A percentile compares a stretch with the other conserved stretches of the same genome.
Conservation (phyloP, 1,140 invertebrate species). For the Heliconius hewitsoni region DNA sequence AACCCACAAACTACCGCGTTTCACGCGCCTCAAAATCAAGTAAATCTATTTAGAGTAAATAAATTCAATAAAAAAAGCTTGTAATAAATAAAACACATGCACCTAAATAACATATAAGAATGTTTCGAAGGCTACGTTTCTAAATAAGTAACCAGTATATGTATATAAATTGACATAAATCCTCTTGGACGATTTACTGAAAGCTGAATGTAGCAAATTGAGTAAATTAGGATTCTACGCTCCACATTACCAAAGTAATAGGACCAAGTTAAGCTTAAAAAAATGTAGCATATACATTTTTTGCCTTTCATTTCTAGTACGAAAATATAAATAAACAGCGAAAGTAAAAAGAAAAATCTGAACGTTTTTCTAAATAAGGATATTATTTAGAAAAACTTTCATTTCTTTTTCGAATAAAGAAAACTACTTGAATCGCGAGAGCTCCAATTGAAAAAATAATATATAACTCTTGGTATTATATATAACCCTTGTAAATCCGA, state of each 20-base stretch:
- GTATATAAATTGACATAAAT: neutral
- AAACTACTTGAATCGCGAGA: constrained; percentile 7
- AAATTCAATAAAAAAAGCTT: too few species aligned
- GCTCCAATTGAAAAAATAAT: neutral
- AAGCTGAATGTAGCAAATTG: constrained; percentile 11
- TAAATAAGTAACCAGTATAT: neutral
- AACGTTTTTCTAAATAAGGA: neutral
- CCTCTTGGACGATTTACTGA: neutral
- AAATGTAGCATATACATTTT: neutral
- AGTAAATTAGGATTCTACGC: neutral
- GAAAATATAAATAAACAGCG: neutral
- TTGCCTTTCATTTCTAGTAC: neutral
- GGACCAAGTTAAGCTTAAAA: neutral
- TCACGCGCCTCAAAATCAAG: too few species aligned
- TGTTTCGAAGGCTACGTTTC: neutral
- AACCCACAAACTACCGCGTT: too few species aligned
- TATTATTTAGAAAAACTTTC: neutral
- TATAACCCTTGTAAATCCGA: neutral
- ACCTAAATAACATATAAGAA: too few species aligned
- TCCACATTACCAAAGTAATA: constrained; percentile 6
- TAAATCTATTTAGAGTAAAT: too few species aligned
- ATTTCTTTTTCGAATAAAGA: neutral
- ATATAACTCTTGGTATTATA: neutral
- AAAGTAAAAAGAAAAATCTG: neutral
- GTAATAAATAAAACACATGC: neutral